Evolutionary conservation across 2,113 vertebrate species (phyloP), one percentile per base, ranked within the genome.

Genomic region (Rhinoderma darwinii): DNA sequence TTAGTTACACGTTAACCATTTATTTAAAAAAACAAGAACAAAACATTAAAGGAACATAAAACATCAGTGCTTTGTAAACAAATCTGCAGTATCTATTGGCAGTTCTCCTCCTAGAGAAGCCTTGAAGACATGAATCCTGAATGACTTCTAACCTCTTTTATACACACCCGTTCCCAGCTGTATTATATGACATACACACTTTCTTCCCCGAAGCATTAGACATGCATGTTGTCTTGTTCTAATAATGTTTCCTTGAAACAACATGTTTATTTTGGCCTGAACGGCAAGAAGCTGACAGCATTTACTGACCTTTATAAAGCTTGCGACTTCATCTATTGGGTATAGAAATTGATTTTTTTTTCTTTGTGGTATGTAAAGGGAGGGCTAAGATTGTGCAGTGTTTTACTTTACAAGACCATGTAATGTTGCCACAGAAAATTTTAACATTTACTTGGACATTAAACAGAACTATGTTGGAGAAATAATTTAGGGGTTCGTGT

Each of bases 261-360:
- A 87, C 86, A 87, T 82, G 51, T 82, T 87, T 87, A 74, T 82
- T 87, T 87, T 87, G 51, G 39, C 79, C 79, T 25, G 22, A 75
- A 73, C 37, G 18, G 39, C 78, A 63, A 63, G 51, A n/a, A 82
- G 39, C 86, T 87, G 86, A 87, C 70, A 87, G 79, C 78, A 63
- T 87, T 78, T 82, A 35, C 79, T 87, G 86, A 87, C 86, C 86
- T 87, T 87, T 87, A 61, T 75, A 87, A 74, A 75, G 51, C 77
- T 32, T 35, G 70, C 72, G 78, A 72, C 78, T 87, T 82, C 79
- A 82, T 87, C 68, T 82, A 50, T 76, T 61, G 86, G 79, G 86
- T 63, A 75, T 82, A 82, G 41, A 75, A 82, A 82, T 87, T 73
- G 79, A 82, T 87, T 82, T 87, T 86, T 56, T 75, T 75, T 80